Evolutionary conservation across 2,888 invertebrate species (phyloP).

Genomic region (Tortrix viridana): DNA sequence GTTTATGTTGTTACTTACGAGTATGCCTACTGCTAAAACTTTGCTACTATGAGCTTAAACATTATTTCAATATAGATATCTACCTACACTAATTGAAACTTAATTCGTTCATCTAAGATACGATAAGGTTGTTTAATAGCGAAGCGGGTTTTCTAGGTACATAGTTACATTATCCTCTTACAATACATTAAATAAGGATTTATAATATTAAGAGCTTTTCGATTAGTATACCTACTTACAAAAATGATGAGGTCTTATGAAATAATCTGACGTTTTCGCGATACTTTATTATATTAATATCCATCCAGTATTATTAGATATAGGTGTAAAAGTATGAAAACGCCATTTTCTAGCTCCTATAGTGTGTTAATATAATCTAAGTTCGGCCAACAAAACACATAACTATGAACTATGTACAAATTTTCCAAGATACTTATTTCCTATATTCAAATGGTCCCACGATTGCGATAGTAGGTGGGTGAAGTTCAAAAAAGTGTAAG

Average conservation of each 20-base stretch:
- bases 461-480: not conserved
- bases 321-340: conserved; percentile 66
- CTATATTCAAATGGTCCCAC: conserved; percentile 7
- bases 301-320: conserved; percentile 83
- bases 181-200: conserved; percentile 65
- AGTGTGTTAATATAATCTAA: conserved; percentile 65
- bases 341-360: conserved; percentile 73
- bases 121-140: conserved; percentile 50
- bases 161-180: conserved; percentile 69
- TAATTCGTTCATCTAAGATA: conserved; percentile 62
- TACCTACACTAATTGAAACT: conserved; percentile 53
- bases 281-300: conserved; percentile 79
- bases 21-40: conserved; percentile 45
- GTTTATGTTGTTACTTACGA: not conserved
- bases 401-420: conserved; percentile 54
- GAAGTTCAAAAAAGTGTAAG: too few relatives aligned
- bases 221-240: conserved; percentile 80
- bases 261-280: conserved; percentile 77
- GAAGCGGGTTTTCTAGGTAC: conserved; percentile 59
- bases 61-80: conserved; percentile 56
- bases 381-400: conserved; percentile 61
- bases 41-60: conserved; percentile 65
- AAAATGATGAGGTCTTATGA: conserved; percentile 79
- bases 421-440: conserved; percentile 38
- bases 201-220: conserved; percentile 80